Conservation (phyloP, 2,797 vertebrate genomes). For the Sebastes oblongus region DNA sequence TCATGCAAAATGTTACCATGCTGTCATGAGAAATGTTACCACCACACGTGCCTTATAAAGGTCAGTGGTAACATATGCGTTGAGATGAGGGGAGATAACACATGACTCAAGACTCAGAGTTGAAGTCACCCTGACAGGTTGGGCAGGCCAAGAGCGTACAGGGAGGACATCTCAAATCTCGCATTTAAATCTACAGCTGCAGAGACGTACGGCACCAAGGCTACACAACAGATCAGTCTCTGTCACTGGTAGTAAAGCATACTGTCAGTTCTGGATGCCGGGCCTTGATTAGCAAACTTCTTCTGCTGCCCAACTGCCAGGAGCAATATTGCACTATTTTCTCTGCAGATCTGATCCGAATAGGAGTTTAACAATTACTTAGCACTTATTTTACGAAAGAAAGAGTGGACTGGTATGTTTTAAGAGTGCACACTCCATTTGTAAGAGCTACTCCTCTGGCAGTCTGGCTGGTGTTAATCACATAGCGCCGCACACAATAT, state of each 20-base stretch:
- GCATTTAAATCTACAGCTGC: slow-evolving; percentile 50
- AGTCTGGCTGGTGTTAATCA: slow-evolving; percentile 54
- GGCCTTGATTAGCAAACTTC: slow-evolving; percentile 58
- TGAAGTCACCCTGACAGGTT: slow-evolving; percentile 50
- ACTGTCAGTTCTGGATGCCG: slow-evolving; percentile 42
- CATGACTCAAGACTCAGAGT: slow-evolving; percentile 42
- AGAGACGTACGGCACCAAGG: slow-evolving; percentile 23
- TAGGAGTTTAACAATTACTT: slow-evolving; percentile 34
- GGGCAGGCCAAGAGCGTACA: slow-evolving; percentile 28
- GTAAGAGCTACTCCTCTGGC: slow-evolving; percentile 41
- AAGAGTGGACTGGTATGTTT: slow-evolving; percentile 35
- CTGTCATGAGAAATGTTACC: slow-evolving; percentile 53
- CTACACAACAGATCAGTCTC: slow-evolving; percentile 38
- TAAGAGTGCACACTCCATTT: slow-evolving; percentile 19
- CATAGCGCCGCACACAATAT: slow-evolving; percentile 30
- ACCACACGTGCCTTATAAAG: slow-evolving; percentile 52
- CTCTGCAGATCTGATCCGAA: slow-evolving; percentile 31
- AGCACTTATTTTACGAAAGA: slow-evolving; percentile 24
- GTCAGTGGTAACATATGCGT: slow-evolving; percentile 58
- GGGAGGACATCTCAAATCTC: slow-evolving; percentile 36
- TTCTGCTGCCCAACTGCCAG: slow-evolving; percentile 38
- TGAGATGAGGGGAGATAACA: slow-evolving; percentile 47
- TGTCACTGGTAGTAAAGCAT: slow-evolving; percentile 51
- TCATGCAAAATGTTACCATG: slow-evolving; percentile 41
- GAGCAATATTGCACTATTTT: slow-evolving; percentile 8